Evolutionary conservation across 2,888 invertebrate species (phyloP), one percentile per base, ranked within the genome.

Genomic region (Amiota communis): DNA sequence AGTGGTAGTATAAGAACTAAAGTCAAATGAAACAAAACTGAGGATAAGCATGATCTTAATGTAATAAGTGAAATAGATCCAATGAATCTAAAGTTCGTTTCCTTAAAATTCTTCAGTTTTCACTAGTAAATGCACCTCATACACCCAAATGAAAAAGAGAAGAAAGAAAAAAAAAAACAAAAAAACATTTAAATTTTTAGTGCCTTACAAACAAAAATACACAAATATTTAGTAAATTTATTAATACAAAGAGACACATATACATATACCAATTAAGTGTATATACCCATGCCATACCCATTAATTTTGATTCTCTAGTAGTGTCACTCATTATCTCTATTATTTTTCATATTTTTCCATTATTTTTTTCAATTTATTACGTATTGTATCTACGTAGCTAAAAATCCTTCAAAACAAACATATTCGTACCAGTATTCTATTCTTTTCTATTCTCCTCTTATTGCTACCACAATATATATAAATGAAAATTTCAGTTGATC

Each of bases 161-260:
- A n/a, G n/a, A 53, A 53, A 53, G n/a, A n/a, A n/a, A 53, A 53
- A 15, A 63, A 63, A 63, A 46, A 63, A 11, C 49, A 49, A 47
- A 17, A 11, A 47, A 47, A 65, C 15, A 48, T 78, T 81, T 77
- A 80, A 77, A 84, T 81, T 83, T 82, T 81, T 83, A 83, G 83
- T 83, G 83, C 83, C 83, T 83, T 83, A 73, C 64, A 71, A 46
- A 68, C 63, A 56, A 23, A 68, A 47, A 48, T 46, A 68, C 49
- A 70, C 69, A 75, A 15, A 71, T 23, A 64, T 72, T 73, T 64
- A 20, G 57, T 72, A 75, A 63, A 63, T 13, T 51, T 36, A 23
- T 20, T 51, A 51, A 36, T 13, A 36, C 63, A 53, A 4, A 12
- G 4, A 8, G 36, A 36, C 63, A 68, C 47, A 13, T 20, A 71